Conservation (phyloP, 2,888 invertebrate genomes). For the Gymnoscelis rufifasciata region DNA sequence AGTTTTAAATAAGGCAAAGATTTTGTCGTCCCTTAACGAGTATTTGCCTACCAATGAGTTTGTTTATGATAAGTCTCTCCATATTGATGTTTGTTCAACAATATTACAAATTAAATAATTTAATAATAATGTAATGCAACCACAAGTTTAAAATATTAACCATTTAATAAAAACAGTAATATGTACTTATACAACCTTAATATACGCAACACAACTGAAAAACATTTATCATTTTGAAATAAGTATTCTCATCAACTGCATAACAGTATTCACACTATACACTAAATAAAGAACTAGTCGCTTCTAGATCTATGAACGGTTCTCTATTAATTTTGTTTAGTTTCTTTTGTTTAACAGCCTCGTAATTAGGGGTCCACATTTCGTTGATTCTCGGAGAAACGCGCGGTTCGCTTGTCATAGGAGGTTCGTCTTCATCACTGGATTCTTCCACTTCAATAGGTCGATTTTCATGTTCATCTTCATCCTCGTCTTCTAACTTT, state of each 20-base stretch:
- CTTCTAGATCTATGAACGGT: constrained; percentile 51
- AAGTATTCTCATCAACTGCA: no score
- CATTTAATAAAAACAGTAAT: no score
- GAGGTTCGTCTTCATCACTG: constrained; percentile 55
- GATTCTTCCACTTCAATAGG: constrained; percentile 45
- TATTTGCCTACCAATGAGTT: no score
- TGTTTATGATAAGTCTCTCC: no score
- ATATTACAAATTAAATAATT: no score
- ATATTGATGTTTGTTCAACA: no score
- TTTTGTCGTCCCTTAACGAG: no score
- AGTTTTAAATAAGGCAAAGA: no score
- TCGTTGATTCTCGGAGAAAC: constrained; percentile 44
- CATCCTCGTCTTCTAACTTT: constrained; percentile 34
- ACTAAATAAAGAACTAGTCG: constrained; percentile 50
- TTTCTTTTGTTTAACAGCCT: constrained; percentile 68
- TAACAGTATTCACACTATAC: constrained; percentile 18
- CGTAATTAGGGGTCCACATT: constrained; percentile 65
- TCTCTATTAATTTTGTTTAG: constrained; percentile 56
- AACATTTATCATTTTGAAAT: background rate
- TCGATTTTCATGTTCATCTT: constrained; percentile 35
- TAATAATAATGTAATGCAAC: no score
- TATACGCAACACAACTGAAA: background rate
- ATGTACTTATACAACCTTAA: no score
- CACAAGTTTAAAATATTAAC: no score
- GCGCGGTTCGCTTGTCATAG: constrained; percentile 30